These are phyloP conservation scores for Geodia barretti DNA, from an alignment of 37 sponge, comb jelly and placozoan species.

Conservation along the genomic window DNA sequence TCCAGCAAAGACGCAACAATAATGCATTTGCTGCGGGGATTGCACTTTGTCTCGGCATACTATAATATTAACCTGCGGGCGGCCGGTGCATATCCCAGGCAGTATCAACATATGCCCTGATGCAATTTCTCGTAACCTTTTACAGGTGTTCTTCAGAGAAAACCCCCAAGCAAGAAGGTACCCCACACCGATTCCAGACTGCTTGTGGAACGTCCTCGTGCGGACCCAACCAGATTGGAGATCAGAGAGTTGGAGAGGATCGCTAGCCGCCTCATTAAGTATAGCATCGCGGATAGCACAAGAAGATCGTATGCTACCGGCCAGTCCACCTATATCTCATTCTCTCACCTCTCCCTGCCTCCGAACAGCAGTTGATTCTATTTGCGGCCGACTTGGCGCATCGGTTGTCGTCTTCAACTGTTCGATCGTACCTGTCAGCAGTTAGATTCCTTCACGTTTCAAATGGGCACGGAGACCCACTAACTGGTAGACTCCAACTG, in stretches of 20 bases:
- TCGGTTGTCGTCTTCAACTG: not conserved
- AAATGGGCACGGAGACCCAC: not conserved
- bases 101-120: not conserved
- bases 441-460: not conserved
- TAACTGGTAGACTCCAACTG: not conserved
- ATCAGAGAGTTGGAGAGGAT: not conserved
- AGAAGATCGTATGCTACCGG: not conserved
- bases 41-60: not conserved
- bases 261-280: not conserved
- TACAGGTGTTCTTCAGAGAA: not conserved
- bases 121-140: not conserved
- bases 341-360: not conserved
- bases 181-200: not conserved
- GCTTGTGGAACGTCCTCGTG: not conserved
- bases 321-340: not conserved
- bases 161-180: not conserved
- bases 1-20: not conserved
- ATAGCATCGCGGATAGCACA: not conserved
- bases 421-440: not conserved
- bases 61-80: not conserved
- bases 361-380: not conserved
- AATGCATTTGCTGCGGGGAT: not conserved
- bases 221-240: not conserved
- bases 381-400: not conserved
- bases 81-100: not conserved